Evolutionary conservation across 2,888 invertebrate genomes (phyloP), one percentile per base, ranked within the genome.

Genomic region (Emesis russula): DNA sequence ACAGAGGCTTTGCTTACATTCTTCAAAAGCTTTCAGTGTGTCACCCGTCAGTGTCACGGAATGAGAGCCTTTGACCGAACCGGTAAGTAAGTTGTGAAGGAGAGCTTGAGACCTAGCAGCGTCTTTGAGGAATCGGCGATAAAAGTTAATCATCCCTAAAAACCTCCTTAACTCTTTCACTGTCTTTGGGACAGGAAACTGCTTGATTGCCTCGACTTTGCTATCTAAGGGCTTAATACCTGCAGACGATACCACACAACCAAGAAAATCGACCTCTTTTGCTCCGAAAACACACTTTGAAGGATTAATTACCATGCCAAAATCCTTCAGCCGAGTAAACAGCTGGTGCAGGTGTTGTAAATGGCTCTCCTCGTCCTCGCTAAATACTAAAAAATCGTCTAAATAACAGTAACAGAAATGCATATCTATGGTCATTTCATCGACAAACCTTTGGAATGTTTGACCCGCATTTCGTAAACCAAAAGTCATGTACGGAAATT

Each of bases 401-500:
- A 58, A 18, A 18, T 58, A 58, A 31, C 6, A 71, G 13, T 66
- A 84, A 68, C 90, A 94, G 71, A 96, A 94, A 7, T 86, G 77
- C 95, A 95, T 82, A 96, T 96, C 58, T 18, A n/a, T 58, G 0
- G 90, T 63, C 0, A 91, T 44, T 73, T 96, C 96, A n/a, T 96
- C 86, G 9, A 92, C 88, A 0, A 97, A 74, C 0, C 95, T 95
- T 58, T 58, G 58, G n/a, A 58, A 58, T 5, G 58, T 58, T 7
- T 58, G 58, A 58, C 58, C 58, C 1, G 77, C 15, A 2, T 58
- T 58, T 18, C 58, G n/a, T 6, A 58, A 18, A 18, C 58, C 58
- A 58, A 58, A 58, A 0, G 58, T 58, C 58, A 58, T 58, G 7
- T 58, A 58, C 2, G 18, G 58, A 18, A 58, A 58, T 7, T 58